phyloP scores from a whole-genome alignment of 2,797 vertebrate species.

The Fratercula arctica region DNA sequence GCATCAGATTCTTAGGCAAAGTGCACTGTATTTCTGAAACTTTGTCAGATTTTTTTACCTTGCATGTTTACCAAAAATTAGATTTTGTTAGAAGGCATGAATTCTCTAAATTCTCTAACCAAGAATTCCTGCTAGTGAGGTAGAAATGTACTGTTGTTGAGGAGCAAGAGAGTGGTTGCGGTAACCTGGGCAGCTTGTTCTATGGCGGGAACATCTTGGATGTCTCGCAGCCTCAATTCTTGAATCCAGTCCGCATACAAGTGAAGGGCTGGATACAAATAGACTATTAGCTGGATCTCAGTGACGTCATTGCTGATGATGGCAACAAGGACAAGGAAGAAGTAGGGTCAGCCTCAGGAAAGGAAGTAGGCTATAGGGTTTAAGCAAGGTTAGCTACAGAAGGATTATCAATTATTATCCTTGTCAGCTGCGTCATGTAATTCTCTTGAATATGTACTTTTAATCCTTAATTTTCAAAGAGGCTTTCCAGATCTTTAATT shows the following conservation, averaged over 20 bases:
- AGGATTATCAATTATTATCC: slow-evolving; percentile 1
- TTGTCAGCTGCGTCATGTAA: not conserved
- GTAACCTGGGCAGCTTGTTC: not conserved
- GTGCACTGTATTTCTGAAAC: not conserved
- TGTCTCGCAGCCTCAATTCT: not conserved
- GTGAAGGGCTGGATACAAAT: not conserved
- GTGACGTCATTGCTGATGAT: not conserved
- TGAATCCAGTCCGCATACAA: not conserved
- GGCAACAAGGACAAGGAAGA: not conserved
- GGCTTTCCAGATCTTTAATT: not conserved
- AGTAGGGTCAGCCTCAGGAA: not conserved
- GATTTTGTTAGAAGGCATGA: not conserved
- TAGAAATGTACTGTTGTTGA: not conserved
- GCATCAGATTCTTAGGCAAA: not conserved
- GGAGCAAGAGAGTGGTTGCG: not conserved
- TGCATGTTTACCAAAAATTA: not conserved
- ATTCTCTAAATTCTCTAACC: not conserved
- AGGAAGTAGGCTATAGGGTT: not conserved
- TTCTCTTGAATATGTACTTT: not conserved
- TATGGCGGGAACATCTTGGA: not conserved
- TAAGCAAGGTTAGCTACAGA: not conserved
- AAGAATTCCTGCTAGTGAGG: not conserved
- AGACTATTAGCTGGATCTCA: not conserved
- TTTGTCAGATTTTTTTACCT: not conserved
- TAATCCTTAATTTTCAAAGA: not conserved